phyloP scores from a whole-genome alignment of 2,888 invertebrate genomes.

The Dasypolia templi region DNA sequence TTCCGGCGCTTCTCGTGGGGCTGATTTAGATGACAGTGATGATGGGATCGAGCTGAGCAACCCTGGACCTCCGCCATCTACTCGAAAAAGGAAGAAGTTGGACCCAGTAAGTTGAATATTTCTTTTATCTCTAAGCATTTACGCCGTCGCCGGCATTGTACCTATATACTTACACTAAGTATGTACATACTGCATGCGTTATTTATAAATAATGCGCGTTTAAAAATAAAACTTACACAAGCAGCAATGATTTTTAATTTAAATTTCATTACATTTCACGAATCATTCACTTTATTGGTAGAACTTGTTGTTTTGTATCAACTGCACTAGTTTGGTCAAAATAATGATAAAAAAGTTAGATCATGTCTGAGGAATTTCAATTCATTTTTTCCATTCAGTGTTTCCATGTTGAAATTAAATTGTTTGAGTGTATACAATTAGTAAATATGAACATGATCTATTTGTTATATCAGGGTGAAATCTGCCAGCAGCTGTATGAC shows the following conservation, averaged over 20 bases:
- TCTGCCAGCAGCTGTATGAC: slow-evolving; percentile 98
- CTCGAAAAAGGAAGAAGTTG: slow-evolving; percentile 93
- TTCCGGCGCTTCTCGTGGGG: slow-evolving; percentile 94
- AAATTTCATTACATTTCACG: no score
- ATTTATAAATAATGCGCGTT: slow-evolving; percentile 7
- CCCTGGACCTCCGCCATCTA: slow-evolving; percentile 86
- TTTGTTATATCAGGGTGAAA: slow-evolving; percentile 91
- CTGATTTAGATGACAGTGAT: slow-evolving; percentile 93
- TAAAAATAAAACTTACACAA: background rate
- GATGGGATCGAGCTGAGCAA: slow-evolving; percentile 89
- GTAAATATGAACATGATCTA: background rate
- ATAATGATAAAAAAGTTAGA: background rate
- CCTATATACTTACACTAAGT: background rate
- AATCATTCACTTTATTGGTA: background rate
- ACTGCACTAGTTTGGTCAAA: background rate
- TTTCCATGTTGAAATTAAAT: background rate
- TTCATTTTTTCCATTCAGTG: background rate
- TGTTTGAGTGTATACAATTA: background rate
- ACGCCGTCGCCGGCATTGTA: slow-evolving; percentile 6
- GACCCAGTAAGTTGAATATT: slow-evolving; percentile 92
- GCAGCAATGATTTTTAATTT: no score
- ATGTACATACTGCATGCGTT: background rate
- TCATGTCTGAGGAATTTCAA: background rate
- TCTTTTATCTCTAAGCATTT: background rate
- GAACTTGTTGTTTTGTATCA: background rate